Evolutionary conservation across 2,888 invertebrate genomes (phyloP).

Genomic region (Ceraclea dissimilis): DNA sequence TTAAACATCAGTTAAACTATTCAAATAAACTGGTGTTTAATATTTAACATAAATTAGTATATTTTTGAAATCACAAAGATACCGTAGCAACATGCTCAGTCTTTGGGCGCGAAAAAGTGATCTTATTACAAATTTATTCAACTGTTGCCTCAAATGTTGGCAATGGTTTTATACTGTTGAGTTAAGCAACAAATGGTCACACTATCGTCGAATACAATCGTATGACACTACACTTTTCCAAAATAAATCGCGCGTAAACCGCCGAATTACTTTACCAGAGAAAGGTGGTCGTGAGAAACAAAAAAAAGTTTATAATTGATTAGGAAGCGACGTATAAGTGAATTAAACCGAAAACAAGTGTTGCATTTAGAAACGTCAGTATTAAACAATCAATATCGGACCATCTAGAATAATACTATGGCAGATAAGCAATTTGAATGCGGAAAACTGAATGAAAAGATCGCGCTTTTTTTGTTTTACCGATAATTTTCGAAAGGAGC

Average conservation of each 20-base stretch:
- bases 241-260: conserved; percentile 1
- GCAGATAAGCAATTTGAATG: neutral
- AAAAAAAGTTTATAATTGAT: conserved; percentile 4
- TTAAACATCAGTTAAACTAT: no score
- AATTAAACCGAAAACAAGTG: neutral
- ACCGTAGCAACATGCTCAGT: no score
- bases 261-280: conserved; percentile 2
- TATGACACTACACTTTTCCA: conserved; percentile 2
- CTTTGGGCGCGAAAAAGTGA: neutral
- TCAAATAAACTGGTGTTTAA: neutral
- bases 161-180: conserved; percentile 15
- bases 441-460: conserved; percentile 6
- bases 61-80: no score
- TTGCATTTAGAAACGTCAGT: neutral
- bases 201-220: conserved; percentile 8
- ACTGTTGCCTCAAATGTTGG: conserved; percentile 10
- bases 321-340: neutral
- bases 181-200: conserved; percentile 19
- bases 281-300: conserved; percentile 8
- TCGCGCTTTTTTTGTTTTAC: conserved; percentile 12
- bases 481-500: neutral
- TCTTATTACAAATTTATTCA: conserved; percentile 1
- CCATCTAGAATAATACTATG: no score
- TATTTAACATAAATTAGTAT: no score
- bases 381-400: no score